Evolutionary conservation across 2,797 vertebrate species (phyloP).

Genomic region (Yasuhikotakia modesta): DNA sequence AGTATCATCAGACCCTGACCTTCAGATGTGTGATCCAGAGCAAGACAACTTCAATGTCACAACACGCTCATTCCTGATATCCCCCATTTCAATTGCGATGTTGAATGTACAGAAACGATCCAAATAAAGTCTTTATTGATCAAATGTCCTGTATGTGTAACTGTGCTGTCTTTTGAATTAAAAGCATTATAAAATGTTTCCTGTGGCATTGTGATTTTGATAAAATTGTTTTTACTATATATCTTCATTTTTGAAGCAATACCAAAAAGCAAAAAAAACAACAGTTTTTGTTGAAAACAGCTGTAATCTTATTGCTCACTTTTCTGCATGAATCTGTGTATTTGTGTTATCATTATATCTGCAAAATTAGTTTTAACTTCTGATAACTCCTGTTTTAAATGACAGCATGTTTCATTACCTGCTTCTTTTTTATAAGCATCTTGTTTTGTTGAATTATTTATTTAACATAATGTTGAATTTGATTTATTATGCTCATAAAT

Average conservation of each 20-base stretch:
- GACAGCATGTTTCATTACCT: conserved; percentile 14
- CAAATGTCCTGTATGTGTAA: conserved; percentile 66
- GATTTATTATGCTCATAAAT: conserved; percentile 21
- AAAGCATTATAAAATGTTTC: conserved; percentile 67
- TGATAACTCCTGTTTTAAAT: conserved; percentile 24
- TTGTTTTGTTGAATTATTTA: conserved; percentile 7
- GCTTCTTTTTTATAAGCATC: conserved; percentile 36
- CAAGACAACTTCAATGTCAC: conserved; percentile 56
- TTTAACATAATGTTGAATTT: conserved; percentile 8
- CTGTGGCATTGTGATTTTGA: conserved; percentile 56
- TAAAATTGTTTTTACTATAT: neutral
- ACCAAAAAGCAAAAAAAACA: conserved; percentile 34
- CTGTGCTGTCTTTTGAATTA: conserved; percentile 69
- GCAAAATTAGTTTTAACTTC: neutral
- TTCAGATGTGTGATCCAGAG: conserved; percentile 50
- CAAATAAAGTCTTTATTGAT: conserved; percentile 66
- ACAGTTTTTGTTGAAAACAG: conserved; percentile 5
- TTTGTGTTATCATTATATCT: conserved; percentile 7
- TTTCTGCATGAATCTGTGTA: conserved; percentile 17
- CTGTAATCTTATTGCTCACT: neutral
- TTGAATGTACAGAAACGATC: conserved; percentile 71
- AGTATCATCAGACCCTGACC: conserved; percentile 10
- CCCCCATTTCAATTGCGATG: conserved; percentile 67
- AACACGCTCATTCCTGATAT: conserved; percentile 52
- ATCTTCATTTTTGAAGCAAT: neutral